A percentile compares a stretch with the other conserved stretches of the same genome.
phyloP scores from a whole-genome alignment of 1,140 invertebrate genomes.

The Myzus persicae region DNA sequence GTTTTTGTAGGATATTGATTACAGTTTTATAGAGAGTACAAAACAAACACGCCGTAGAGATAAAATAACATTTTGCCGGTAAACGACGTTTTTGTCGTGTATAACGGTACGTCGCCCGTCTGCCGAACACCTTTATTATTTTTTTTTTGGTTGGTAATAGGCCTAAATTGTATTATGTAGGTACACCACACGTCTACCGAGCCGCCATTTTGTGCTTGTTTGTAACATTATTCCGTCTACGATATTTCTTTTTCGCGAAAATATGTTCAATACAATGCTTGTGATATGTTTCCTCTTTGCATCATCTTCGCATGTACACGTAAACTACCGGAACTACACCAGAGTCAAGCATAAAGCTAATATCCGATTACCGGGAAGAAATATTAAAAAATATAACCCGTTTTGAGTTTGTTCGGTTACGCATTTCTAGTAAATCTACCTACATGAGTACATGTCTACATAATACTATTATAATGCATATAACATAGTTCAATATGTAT shows the following conservation, averaged over 20 bases:
- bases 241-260: not conserved
- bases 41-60: not conserved
- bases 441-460: too few relatives aligned
- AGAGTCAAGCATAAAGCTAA: not conserved
- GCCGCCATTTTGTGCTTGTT: not conserved
- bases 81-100: conserved; percentile 6
- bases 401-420: not conserved
- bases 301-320: not conserved
- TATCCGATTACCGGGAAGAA: not conserved
- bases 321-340: not conserved
- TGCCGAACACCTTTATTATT: not conserved
- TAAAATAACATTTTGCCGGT: conserved; percentile 37
- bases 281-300: not conserved
- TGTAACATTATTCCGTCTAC: not conserved
- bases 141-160: not conserved
- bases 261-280: not conserved
- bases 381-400: not conserved
- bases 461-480: too few relatives aligned
- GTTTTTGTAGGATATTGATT: conserved; percentile 41
- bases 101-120: not conserved
- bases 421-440: not conserved
- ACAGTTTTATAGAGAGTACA: conserved; percentile 41
- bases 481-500: not conserved
- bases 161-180: not conserved
- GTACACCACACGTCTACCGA: not conserved